phyloP scores from a whole-genome alignment of 2,888 invertebrate species.

The Athalia rosae region DNA sequence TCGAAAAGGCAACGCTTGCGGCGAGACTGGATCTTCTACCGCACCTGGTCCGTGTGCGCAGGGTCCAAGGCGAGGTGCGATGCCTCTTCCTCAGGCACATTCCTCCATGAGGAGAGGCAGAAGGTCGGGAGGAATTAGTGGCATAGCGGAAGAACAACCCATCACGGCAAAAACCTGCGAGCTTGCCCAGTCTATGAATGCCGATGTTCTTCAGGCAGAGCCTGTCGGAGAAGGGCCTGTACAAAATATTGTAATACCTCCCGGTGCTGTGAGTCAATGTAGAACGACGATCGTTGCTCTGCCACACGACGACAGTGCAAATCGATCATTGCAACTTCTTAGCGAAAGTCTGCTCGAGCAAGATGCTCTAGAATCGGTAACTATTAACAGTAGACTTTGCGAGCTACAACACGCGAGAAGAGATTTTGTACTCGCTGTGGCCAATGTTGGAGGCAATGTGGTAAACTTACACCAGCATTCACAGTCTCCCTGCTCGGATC shows the following conservation, averaged over 20 bases:
- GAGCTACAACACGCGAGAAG: slow-evolving; percentile 66
- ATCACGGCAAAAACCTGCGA: slow-evolving; percentile 55
- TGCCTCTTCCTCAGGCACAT: slow-evolving; percentile 20
- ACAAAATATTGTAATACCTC: slow-evolving; percentile 63
- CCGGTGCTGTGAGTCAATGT: slow-evolving; percentile 57
- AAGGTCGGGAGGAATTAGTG: slow-evolving; percentile 29
- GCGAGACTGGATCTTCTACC: slow-evolving; percentile 18
- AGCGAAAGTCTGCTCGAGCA: slow-evolving; percentile 56
- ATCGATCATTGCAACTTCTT: slow-evolving; percentile 61
- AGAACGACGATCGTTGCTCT: slow-evolving; percentile 60
- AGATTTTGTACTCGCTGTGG: slow-evolving; percentile 66
- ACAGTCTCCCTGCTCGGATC: background rate
- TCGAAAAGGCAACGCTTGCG: slow-evolving; percentile 34
- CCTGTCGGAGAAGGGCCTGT: slow-evolving; percentile 59
- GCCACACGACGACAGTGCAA: slow-evolving; percentile 47
- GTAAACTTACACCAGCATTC: slow-evolving; percentile 53
- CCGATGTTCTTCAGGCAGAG: slow-evolving; percentile 62
- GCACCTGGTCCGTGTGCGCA: slow-evolving; percentile 8
- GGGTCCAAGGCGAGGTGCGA: background rate
- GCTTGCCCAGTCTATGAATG: slow-evolving; percentile 60
- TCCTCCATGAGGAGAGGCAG: slow-evolving; percentile 11
- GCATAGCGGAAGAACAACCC: slow-evolving; percentile 21
- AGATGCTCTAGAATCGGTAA: slow-evolving; percentile 59
- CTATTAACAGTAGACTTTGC: slow-evolving; percentile 59
- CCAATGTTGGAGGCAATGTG: slow-evolving; percentile 62